Evolutionary conservation across 1,140 invertebrate genomes (phyloP).

Genomic region (Trachymyrmex septentrionalis): DNA sequence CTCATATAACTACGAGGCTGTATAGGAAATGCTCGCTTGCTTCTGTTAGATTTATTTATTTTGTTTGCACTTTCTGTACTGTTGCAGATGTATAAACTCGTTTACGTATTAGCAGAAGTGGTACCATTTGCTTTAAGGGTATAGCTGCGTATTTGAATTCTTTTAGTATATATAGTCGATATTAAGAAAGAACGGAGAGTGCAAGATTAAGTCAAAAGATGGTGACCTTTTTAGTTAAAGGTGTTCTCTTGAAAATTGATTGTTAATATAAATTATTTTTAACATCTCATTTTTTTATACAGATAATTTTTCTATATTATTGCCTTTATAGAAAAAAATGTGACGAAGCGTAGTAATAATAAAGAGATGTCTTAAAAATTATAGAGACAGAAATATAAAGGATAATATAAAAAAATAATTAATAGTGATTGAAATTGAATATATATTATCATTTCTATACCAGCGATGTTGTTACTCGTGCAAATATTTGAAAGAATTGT

Average conservation of each 20-base stretch:
- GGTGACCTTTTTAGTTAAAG: not conserved
- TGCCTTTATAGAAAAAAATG: not conserved
- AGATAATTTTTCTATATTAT: constrained; percentile 1
- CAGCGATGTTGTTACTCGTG: not conserved
- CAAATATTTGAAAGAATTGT: constrained; percentile 2
- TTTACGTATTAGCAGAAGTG: not conserved
- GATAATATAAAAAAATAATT: constrained; percentile 19
- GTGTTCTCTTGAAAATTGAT: not conserved
- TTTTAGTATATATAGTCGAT: not conserved
- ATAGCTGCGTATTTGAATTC: not conserved
- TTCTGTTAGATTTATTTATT: constrained; percentile 12
- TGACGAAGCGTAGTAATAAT: not conserved
- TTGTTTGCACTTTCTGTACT: constrained; percentile 18
- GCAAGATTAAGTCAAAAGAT: not conserved
- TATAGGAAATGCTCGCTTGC: constrained; percentile 24
- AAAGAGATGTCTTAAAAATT: constrained; percentile 2
- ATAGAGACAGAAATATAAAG: constrained; percentile 2
- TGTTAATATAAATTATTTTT: not conserved
- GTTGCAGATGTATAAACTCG: not conserved
- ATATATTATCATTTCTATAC: not conserved
- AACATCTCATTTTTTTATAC: constrained; percentile 10
- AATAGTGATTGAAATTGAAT: not conserved
- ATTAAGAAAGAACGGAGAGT: not conserved
- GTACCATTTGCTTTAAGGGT: not conserved
- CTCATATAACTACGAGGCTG: not conserved